Conservation (phyloP, 2,113 vertebrate genomes). For the Stercorarius parasiticus region DNA sequence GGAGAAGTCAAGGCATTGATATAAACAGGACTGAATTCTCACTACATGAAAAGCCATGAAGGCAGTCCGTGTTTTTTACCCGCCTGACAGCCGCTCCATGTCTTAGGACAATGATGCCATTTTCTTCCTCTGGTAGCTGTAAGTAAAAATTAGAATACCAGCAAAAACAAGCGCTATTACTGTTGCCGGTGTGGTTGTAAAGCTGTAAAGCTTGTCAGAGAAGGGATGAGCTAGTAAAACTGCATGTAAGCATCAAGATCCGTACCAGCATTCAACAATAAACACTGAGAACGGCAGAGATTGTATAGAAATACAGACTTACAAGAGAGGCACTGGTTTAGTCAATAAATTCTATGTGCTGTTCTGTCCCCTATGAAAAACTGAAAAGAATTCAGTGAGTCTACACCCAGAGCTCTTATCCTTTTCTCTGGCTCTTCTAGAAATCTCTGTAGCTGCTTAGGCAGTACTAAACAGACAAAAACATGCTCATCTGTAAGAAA, state of each 20-base stretch:
- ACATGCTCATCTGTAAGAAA: background rate
- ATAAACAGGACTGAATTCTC: background rate
- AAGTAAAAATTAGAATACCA: constrained; percentile 16
- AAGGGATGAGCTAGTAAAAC: background rate
- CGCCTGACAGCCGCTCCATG: background rate
- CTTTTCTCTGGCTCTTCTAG: background rate
- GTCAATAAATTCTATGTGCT: background rate
- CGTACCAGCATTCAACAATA: background rate
- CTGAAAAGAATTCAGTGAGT: background rate
- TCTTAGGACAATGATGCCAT: background rate
- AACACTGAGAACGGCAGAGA: background rate
- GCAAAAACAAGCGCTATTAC: background rate
- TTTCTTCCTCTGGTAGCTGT: background rate
- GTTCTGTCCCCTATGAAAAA: background rate
- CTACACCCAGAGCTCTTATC: background rate
- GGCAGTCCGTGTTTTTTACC: background rate
- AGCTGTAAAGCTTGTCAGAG: background rate
- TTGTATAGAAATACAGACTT: background rate
- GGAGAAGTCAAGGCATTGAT: background rate
- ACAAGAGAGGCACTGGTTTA: background rate
- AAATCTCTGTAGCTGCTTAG: background rate
- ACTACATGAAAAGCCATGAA: background rate
- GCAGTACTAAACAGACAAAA: background rate
- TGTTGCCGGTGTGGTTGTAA: background rate
- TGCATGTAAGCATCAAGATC: background rate